These are phyloP conservation scores for Laodelphax striatellus DNA, from an alignment of 1,140 invertebrate genomes.

Conservation along the genomic window DNA sequence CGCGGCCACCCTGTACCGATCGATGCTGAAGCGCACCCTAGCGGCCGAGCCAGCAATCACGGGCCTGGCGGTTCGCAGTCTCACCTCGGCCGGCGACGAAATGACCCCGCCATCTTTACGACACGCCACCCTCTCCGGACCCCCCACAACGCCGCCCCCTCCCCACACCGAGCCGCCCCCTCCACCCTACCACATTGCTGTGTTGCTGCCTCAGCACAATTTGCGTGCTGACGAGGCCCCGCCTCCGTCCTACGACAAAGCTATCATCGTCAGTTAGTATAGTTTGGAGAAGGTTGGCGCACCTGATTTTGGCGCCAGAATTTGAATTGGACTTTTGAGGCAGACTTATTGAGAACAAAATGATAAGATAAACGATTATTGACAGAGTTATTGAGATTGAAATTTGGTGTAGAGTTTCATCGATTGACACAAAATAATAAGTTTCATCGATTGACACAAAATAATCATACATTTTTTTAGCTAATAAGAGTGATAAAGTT, in stretches of 20 bases:
- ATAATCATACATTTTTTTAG: too few species aligned
- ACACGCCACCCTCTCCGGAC: constrained; percentile 23
- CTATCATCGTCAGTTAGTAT: constrained; percentile 28
- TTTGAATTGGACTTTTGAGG: not conserved
- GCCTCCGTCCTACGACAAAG: constrained; percentile 51
- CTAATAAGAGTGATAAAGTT: too few species aligned
- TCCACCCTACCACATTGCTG: constrained; percentile 54
- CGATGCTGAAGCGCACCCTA: not conserved
- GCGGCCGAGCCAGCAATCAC: too few species aligned
- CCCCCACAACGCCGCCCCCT: constrained; percentile 25
- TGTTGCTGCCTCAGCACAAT: constrained; percentile 41
- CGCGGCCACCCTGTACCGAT: not conserved
- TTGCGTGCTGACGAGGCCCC: constrained; percentile 37
- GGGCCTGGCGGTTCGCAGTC: too few species aligned
- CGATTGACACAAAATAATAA: too few species aligned
- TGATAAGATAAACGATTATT: too few species aligned
- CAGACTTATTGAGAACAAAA: too few species aligned
- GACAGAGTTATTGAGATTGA: too few species aligned
- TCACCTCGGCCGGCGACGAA: not conserved
- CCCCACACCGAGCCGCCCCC: constrained; percentile 30
- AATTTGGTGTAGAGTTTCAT: too few species aligned
- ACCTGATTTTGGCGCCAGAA: not conserved
- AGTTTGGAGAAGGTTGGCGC: constrained; percentile 3
- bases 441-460: too few species aligned
- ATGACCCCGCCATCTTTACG: not conserved